Conservation (phyloP, 2,888 invertebrate species). For the Amiota mariae region DNA sequence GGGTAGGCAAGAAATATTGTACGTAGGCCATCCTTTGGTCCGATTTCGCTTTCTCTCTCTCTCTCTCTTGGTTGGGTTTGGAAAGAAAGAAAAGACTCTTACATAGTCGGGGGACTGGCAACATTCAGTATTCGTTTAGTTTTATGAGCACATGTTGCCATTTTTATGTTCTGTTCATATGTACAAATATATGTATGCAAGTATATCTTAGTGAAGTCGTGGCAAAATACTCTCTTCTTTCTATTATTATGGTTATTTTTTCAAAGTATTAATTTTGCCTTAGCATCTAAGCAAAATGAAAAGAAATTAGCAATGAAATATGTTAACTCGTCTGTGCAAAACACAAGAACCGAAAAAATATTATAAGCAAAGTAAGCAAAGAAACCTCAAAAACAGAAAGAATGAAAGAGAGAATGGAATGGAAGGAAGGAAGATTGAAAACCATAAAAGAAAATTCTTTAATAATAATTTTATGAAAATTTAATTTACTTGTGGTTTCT, state of each 20-base stretch:
- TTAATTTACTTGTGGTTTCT: conserved; percentile 3
- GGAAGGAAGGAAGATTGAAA: neutral
- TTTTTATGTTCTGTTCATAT: neutral
- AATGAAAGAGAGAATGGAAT: no score
- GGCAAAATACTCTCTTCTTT: no score
- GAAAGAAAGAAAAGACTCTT: neutral
- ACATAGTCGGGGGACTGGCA: neutral
- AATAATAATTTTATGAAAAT: conserved; percentile 6
- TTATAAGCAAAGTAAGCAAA: conserved; percentile 1
- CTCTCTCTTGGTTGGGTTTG: neutral
- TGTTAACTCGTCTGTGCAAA: neutral
- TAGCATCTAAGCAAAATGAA: no score
- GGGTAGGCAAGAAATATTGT: no score
- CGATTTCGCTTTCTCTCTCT: no score
- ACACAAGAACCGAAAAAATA: neutral
- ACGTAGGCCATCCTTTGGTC: neutral
- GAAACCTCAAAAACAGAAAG: neutral
- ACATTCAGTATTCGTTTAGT: neutral
- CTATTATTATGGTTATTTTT: no score
- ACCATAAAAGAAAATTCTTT: conserved; percentile 4
- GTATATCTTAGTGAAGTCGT: no score
- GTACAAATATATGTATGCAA: no score
- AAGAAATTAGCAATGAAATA: conserved; percentile 12
- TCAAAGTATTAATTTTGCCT: no score
- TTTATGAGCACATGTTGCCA: conserved; percentile 5